phyloP scores from a whole-genome alignment of 2,797 vertebrate genomes.

The Chlorospingus semifuscus region DNA sequence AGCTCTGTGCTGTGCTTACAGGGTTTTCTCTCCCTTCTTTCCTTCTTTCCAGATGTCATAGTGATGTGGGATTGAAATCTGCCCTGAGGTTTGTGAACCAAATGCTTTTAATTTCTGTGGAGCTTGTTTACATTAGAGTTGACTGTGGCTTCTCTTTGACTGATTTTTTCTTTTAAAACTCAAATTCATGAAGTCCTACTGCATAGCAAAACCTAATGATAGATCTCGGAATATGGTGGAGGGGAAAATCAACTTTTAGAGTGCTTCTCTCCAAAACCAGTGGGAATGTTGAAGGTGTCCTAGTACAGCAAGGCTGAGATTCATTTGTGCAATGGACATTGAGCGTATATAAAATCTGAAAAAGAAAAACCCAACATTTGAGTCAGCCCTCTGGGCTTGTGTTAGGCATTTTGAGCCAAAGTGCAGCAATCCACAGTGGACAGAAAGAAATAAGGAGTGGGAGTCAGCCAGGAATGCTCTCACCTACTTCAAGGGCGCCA shows the following conservation, averaged over 20 bases:
- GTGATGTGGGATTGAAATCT: not conserved
- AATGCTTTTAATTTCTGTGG: not conserved
- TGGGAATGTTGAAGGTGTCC: not conserved
- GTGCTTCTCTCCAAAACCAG: not conserved
- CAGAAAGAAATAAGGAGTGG: not conserved
- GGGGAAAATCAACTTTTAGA: not conserved
- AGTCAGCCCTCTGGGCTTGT: not conserved
- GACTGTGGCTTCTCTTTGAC: not conserved
- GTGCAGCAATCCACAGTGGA: not conserved
- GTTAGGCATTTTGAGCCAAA: not conserved
- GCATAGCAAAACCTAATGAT: not conserved
- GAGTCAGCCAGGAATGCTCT: not conserved
- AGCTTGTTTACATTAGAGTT: not conserved
- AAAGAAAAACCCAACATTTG: not conserved
- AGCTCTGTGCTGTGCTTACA: not conserved
- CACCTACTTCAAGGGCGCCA: not conserved
- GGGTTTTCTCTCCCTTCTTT: not conserved
- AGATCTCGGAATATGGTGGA: not conserved
- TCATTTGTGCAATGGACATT: not conserved
- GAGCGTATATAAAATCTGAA: not conserved
- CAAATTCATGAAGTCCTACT: not conserved
- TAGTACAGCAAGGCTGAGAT: not conserved
- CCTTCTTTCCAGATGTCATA: not conserved
- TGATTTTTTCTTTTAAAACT: not conserved
- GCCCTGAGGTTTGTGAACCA: not conserved